Conservation (phyloP, 2,113 vertebrate species). For the Tyrannus savana region DNA sequence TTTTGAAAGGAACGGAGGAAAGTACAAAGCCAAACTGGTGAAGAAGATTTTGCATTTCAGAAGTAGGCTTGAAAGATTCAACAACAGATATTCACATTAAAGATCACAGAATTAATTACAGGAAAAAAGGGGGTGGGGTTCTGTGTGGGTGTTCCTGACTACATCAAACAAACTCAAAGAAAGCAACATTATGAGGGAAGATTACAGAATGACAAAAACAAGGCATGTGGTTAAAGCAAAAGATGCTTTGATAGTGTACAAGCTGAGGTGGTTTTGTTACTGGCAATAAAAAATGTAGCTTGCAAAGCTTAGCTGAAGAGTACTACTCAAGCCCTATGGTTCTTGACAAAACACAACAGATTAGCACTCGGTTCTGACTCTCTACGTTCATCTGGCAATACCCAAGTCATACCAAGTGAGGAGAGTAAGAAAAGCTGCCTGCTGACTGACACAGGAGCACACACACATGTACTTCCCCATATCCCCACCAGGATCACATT, state of each 20-base stretch:
- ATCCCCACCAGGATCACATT: fast-evolving
- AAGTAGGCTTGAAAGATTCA: slow-evolving; percentile 7
- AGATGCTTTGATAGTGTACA: slow-evolving; percentile 2
- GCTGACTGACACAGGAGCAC: neutral
- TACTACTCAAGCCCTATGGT: neutral
- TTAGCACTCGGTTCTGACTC: neutral
- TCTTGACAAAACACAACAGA: neutral
- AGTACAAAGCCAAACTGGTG: neutral
- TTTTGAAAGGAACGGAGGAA: neutral
- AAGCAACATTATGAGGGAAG: neutral
- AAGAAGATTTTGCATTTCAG: slow-evolving; percentile 7
- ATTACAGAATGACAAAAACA: slow-evolving; percentile 12
- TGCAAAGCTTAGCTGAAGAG: neutral
- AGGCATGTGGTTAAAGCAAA: neutral
- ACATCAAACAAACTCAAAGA: slow-evolving; percentile 14
- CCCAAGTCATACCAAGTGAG: neutral
- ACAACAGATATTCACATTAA: neutral
- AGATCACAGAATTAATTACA: slow-evolving; percentile 18
- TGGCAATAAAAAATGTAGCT: neutral
- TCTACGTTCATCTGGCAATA: neutral
- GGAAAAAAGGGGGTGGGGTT: neutral
- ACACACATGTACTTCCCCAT: fast-evolving
- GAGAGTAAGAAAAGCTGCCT: neutral
- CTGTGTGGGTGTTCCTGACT: neutral
- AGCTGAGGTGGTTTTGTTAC: neutral